A percentile compares a stretch with the other conserved stretches of the same genome.
phyloP scores from a whole-genome alignment of 2,888 invertebrate genomes.

The Epinotia bilunana region DNA sequence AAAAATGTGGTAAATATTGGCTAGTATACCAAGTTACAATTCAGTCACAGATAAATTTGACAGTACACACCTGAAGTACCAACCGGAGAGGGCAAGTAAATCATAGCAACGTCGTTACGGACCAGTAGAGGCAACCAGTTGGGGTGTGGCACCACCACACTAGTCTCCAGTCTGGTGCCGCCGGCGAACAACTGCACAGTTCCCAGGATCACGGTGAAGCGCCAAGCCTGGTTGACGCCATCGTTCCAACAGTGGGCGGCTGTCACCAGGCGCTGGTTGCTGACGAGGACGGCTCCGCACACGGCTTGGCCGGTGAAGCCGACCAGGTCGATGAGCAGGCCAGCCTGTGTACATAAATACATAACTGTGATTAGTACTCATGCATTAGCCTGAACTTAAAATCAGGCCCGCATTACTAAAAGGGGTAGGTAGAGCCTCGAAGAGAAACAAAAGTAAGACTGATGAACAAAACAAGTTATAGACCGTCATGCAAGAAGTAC shows the following conservation, averaged over 20 bases:
- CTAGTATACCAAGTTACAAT: too few species aligned
- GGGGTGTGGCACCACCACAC: conserved; percentile 27
- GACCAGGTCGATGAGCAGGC: conserved; percentile 49
- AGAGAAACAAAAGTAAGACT: too few species aligned
- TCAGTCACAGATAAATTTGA: neutral
- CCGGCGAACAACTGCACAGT: conserved; percentile 45
- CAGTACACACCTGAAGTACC: conserved; percentile 20
- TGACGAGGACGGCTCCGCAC: conserved; percentile 48
- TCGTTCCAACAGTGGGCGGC: conserved; percentile 56
- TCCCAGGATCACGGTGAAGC: conserved; percentile 51
- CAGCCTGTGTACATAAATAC: conserved; percentile 48
- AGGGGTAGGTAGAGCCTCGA: too few species aligned
- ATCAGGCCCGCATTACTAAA: too few species aligned
- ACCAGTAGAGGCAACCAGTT: conserved; percentile 30
- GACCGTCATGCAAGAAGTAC: too few species aligned
- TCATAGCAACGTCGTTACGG: conserved; percentile 38
- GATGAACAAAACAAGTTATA: too few species aligned
- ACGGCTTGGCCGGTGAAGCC: conserved; percentile 44
- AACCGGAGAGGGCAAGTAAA: conserved; percentile 31
- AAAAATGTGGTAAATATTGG: too few species aligned
- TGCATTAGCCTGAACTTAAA: too few species aligned
- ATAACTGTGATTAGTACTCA: neutral
- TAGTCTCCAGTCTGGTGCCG: conserved; percentile 34
- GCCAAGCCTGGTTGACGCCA: conserved; percentile 47
- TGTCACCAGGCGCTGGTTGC: conserved; percentile 47